Base-by-base conservation (phyloP, 2,888 invertebrate genomes). In the Cheilosia soror region DNA sequence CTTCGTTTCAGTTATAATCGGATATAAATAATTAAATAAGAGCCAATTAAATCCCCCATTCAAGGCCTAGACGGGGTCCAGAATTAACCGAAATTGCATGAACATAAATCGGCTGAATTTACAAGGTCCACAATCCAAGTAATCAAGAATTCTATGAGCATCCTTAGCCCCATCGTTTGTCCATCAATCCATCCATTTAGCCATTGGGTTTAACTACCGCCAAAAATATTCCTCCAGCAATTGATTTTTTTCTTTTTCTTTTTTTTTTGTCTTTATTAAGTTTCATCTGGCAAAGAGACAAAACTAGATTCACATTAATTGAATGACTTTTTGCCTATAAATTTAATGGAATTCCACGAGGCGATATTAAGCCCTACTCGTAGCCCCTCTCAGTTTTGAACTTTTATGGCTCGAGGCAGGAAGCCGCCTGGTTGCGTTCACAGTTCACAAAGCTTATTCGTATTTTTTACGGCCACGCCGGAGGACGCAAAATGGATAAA, bases 281-380 rank as follows among this genome's bases (percentile, higher is more conserved):
- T 65, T 69, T 47, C 62, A 37, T 69, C 37, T 42, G 62, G 62
- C 68, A 62, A 77, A 77, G 62, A 77, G 53, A 69, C 68, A 25
- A 42, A 68, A 69, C 69, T 77, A 77, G 69, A 55, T 77, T 77
- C 77, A 20, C 62, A 77, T 77, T 77, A 69, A 62, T 69, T 62
- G 69, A 77, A 77, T 62, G 77, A 77, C 69, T 77, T 69, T 77
- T 77, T 69, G 69, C 68, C 77, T 69, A 77, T 77, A 77, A 77
- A 77, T 77, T 68, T 68, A 33, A 55, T 33, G 37, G 29, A 62
- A 77, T 37, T 53, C 44, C 60, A 55, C 62, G 62, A 62, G 53
- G 53, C 58, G 29, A 58, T 58, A 53, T 44, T 42, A 33, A 55
- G 60, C 31, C 42, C 31, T 15, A 37, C 20, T 20, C 20, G 20